Percentiles rank a stretch among this genome's conserved stretches.
Conservation (phyloP, 2,888 invertebrate species). For the Galeruca laticollis region DNA sequence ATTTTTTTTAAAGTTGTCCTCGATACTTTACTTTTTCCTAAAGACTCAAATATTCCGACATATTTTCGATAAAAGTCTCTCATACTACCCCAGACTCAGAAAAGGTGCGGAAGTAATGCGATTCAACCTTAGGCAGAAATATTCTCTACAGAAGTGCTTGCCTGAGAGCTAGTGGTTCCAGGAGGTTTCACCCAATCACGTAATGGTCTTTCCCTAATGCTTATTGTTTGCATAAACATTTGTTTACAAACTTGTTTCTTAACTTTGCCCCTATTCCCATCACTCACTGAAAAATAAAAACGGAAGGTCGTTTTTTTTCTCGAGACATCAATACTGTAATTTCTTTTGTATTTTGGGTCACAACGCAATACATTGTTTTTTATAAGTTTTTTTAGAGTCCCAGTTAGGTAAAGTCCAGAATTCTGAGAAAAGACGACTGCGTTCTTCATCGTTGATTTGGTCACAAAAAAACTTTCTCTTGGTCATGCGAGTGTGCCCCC, state of each 20-base stretch:
- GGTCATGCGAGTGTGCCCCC: conserved; percentile 1
- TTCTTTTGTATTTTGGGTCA: too few relatives aligned
- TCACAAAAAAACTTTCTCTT: background rate
- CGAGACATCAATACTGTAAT: too few relatives aligned
- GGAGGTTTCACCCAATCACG: background rate
- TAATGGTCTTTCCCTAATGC: background rate
- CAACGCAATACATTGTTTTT: background rate
- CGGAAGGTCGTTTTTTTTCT: too few relatives aligned
- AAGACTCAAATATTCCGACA: background rate
- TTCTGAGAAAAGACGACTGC: background rate
- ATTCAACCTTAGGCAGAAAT: conserved; percentile 4
- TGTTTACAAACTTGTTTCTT: background rate
- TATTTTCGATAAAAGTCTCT: conserved; percentile 17
- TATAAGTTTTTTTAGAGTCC: background rate
- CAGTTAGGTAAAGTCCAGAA: background rate
- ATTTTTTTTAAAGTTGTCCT: background rate
- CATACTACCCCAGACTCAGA: conserved; percentile 15
- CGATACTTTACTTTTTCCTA: conserved; percentile 5
- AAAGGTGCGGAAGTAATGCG: conserved; percentile 11
- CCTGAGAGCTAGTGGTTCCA: background rate
- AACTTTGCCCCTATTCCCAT: too few relatives aligned
- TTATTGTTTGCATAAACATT: too few relatives aligned
- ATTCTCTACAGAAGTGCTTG: background rate
- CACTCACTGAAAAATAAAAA: too few relatives aligned
- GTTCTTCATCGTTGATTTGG: background rate